These are phyloP conservation scores for Ganaspis sp. DNA, from an alignment of 1,140 invertebrate genomes.

Conservation along the genomic window DNA sequence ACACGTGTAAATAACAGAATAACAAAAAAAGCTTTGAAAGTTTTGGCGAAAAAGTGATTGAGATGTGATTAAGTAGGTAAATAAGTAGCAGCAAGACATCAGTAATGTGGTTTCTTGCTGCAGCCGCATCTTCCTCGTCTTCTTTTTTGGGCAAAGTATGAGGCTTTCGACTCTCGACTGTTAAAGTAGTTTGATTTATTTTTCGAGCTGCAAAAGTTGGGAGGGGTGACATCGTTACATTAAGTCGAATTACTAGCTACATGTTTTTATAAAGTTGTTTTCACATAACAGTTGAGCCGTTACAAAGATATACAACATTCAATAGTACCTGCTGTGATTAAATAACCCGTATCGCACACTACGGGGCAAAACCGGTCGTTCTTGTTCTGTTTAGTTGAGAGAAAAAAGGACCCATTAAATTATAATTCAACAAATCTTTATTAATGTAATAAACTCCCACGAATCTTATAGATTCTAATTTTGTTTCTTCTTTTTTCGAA, in stretches of 20 bases:
- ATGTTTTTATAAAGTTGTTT: constrained; percentile 23
- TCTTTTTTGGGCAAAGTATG: background rate
- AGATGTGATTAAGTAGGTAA: too few relatives aligned
- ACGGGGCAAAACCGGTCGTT: constrained; percentile 21
- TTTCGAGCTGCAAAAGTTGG: background rate
- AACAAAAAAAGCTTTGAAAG: too few relatives aligned
- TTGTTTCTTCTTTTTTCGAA: background rate
- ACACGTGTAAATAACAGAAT: too few relatives aligned
- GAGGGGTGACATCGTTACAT: constrained; percentile 3
- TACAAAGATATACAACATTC: constrained; percentile 10
- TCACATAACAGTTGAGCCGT: constrained; percentile 19
- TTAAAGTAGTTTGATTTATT: constrained; percentile 23
- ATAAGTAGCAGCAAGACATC: background rate
- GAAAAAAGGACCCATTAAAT: background rate
- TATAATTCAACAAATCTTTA: constrained; percentile 10
- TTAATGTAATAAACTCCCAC: constrained; percentile 1
- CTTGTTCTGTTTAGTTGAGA: constrained; percentile 1
- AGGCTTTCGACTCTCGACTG: background rate
- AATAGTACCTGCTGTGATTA: constrained; percentile 24
- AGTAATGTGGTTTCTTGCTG: background rate
- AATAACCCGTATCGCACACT: constrained; percentile 13
- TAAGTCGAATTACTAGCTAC: constrained; percentile 20
- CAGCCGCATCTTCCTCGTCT: background rate
- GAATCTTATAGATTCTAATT: background rate
- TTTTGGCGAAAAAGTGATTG: too few relatives aligned